Conservation (phyloP, 2,888 invertebrate species). For the Cheilosia pagana region DNA sequence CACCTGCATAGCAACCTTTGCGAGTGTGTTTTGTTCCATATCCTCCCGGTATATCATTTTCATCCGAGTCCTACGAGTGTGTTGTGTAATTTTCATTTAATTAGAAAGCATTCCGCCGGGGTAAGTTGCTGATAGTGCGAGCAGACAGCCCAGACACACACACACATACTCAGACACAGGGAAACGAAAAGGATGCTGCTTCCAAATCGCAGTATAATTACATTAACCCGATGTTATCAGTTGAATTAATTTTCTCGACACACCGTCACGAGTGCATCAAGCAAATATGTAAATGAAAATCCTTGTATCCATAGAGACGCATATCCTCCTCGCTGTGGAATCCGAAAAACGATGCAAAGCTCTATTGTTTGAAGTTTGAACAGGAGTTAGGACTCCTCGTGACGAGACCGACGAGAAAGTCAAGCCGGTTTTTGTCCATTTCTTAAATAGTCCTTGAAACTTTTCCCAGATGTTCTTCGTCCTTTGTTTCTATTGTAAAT, state of each 20-base stretch:
- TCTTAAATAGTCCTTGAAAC: conserved; percentile 5
- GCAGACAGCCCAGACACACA: not conserved
- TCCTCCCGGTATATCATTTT: conserved; percentile 28
- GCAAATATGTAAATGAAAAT: conserved; percentile 2
- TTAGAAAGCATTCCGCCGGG: conserved; percentile 34
- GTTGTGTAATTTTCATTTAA: conserved; percentile 60
- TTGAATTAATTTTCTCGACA: conserved; percentile 45
- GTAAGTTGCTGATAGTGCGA: conserved; percentile 35
- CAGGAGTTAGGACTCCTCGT: not conserved
- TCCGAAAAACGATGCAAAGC: not conserved
- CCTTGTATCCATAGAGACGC: not conserved
- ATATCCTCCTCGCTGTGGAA: not conserved
- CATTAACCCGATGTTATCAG: conserved; percentile 65
- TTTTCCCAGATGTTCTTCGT: conserved; percentile 1
- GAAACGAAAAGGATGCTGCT: not conserved
- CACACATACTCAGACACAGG: not conserved
- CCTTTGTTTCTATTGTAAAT: conserved; percentile 11
- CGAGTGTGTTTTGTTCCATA: not conserved
- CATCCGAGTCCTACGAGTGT: not conserved
- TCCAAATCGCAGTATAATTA: conserved; percentile 56
- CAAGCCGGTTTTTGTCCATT: conserved; percentile 3
- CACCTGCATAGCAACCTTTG: conserved; percentile 16
- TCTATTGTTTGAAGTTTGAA: not conserved
- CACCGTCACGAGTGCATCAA: conserved; percentile 27
- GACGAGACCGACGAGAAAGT: not conserved